Conservation (phyloP, 2,113 vertebrate species). For the Pituophis catenifer region DNA sequence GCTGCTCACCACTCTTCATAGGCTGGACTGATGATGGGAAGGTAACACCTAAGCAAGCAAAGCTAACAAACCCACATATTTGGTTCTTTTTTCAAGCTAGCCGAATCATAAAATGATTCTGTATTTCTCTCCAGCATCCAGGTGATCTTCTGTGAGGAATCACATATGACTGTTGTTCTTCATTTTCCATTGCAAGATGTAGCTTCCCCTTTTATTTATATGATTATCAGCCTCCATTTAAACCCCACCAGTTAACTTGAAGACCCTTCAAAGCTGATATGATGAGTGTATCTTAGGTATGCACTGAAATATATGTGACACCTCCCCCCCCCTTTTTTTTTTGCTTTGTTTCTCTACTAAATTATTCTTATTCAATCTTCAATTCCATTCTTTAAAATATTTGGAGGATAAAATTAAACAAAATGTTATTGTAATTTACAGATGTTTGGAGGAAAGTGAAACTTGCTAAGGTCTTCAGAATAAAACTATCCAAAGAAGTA, state of each 20-base stretch:
- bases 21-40: neutral
- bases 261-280: slow-evolving; percentile 45
- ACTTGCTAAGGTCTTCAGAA: slow-evolving; percentile 27
- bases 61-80: slow-evolving; percentile 34
- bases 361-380: slow-evolving; percentile 40
- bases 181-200: slow-evolving; percentile 30
- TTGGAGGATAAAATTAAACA: neutral
- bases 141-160: slow-evolving; percentile 55
- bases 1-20: neutral
- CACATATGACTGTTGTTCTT: neutral
- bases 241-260: slow-evolving; percentile 47
- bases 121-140: slow-evolving; percentile 46
- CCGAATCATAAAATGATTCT: slow-evolving; percentile 41
- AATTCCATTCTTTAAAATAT: slow-evolving; percentile 25
- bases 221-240: slow-evolving; percentile 46
- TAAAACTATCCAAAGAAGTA: slow-evolving; percentile 17
- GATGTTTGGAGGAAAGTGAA: slow-evolving; percentile 23
- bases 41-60: neutral
- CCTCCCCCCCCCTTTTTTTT: slow-evolving; percentile 1
- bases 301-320: slow-evolving; percentile 31
- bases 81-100: slow-evolving; percentile 46
- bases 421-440: slow-evolving; percentile 24
- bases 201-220: slow-evolving; percentile 58
- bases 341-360: slow-evolving; percentile 13
- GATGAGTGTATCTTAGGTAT: slow-evolving; percentile 28